Conservation (phyloP, 2,888 invertebrate genomes). For the Meloe dianella region DNA sequence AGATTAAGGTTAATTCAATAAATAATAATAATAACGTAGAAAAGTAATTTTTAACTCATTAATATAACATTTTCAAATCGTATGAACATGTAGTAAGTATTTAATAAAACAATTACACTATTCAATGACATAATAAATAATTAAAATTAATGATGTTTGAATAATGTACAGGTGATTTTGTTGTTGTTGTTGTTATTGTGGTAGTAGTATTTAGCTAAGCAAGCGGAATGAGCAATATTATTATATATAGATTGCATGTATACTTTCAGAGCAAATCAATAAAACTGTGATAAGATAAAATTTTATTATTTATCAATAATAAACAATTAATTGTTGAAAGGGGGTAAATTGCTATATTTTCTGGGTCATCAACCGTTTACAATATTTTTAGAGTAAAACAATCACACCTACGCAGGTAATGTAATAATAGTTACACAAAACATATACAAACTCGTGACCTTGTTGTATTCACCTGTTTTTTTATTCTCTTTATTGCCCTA, state of each 20-base stretch:
- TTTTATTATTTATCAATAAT: not conserved
- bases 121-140: not conserved
- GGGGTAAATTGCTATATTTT: not conserved
- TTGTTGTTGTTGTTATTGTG: too few species aligned
- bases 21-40: not conserved
- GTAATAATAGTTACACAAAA: constrained; percentile 12
- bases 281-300: constrained; percentile 11
- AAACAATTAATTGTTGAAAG: not conserved
- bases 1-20: not conserved
- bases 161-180: not conserved
- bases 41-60: not conserved
- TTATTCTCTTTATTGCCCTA: constrained; percentile 22
- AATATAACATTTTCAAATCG: not conserved
- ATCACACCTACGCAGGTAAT: constrained; percentile 23
- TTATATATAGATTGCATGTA: too few species aligned
- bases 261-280: not conserved
- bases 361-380: constrained; percentile 9
- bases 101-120: not conserved
- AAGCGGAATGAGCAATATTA: not conserved
- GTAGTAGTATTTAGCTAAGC: too few species aligned
- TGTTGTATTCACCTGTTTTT: constrained; percentile 40
- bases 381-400: not conserved
- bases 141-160: not conserved
- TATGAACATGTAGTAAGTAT: too few species aligned
- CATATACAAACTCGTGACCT: constrained; percentile 32